Percentiles rank a stretch among this genome's conserved stretches.
Evolutionary conservation across 1,140 invertebrate genomes (phyloP).

Genomic region (Yoshiicerus persimilis): DNA sequence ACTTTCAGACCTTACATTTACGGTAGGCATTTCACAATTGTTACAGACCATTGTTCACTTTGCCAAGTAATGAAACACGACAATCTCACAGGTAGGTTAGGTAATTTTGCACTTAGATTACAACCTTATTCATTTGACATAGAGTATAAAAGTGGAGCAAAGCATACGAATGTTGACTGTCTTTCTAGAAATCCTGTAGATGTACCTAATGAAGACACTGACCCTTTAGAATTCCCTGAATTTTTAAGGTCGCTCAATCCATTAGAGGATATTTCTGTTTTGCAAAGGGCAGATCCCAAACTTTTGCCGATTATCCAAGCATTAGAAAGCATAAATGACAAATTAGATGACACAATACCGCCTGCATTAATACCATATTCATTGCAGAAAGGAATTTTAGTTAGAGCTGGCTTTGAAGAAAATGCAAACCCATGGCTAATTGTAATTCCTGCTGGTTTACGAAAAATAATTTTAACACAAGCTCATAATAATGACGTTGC

Average conservation of each 20-base stretch:
- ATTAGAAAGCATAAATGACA: not conserved
- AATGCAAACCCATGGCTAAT: not conserved
- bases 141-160: constrained; percentile 39
- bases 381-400: not conserved
- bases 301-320: not conserved
- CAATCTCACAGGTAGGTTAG: constrained; percentile 17
- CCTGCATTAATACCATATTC: not conserved
- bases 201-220: not conserved
- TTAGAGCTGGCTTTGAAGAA: not conserved
- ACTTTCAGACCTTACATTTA: constrained; percentile 53
- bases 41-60: constrained; percentile 58
- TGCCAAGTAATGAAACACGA: constrained; percentile 52
- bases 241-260: not conserved
- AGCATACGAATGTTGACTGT: not conserved
- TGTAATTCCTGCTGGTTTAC: no score
- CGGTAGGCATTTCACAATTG: constrained; percentile 54
- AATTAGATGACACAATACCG: no score
- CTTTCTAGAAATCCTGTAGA: not conserved
- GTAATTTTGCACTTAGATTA: constrained; percentile 38
- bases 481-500: not conserved
- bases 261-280: no score
- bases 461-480: not conserved
- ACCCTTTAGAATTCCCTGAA: not conserved
- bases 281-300: not conserved
- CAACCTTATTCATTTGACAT: constrained; percentile 37